A percentile compares a stretch with the other conserved stretches of the same genome.
Conservation (phyloP, 2,113 vertebrate genomes). For the Myodes glareolus region DNA sequence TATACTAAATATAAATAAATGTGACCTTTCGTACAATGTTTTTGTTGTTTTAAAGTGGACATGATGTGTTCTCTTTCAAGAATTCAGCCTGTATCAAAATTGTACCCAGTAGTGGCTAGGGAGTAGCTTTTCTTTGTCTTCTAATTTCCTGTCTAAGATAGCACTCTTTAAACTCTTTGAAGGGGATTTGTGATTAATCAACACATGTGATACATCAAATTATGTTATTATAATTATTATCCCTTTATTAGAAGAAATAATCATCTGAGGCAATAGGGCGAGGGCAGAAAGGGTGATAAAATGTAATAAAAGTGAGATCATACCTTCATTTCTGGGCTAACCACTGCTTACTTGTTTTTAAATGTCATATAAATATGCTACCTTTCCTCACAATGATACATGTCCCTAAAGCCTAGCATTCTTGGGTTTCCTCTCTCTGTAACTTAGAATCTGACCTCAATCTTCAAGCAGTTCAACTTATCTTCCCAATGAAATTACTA, state of each 20-base stretch:
- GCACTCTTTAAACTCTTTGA: not conserved
- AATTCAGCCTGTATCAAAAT: not conserved
- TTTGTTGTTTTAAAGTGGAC: slow-evolving; percentile 8
- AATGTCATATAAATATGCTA: not conserved
- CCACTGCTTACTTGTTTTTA: not conserved
- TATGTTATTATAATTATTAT: slow-evolving; percentile 8
- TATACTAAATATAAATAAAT: not conserved
- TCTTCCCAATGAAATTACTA: not conserved
- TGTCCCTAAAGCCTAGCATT: not conserved
- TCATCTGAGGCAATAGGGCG: not conserved
- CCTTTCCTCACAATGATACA: not conserved
- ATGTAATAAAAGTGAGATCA: not conserved
- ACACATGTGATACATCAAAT: not conserved
- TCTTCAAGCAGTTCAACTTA: not conserved
- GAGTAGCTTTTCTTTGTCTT: not conserved
- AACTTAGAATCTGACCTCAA: not conserved
- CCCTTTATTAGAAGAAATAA: slow-evolving; percentile 11
- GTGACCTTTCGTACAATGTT: not conserved
- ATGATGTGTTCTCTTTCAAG: not conserved
- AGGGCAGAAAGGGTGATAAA: not conserved
- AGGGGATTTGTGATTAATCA: not conserved
- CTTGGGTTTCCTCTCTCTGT: not conserved
- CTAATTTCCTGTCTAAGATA: not conserved
- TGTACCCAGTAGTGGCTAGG: not conserved
- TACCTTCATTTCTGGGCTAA: not conserved